A percentile compares a stretch with the other conserved stretches of the same genome.
These are phyloP conservation scores for Tokudaia muenninki DNA, from an alignment of 2,797 vertebrate species.

Conservation along the genomic window DNA sequence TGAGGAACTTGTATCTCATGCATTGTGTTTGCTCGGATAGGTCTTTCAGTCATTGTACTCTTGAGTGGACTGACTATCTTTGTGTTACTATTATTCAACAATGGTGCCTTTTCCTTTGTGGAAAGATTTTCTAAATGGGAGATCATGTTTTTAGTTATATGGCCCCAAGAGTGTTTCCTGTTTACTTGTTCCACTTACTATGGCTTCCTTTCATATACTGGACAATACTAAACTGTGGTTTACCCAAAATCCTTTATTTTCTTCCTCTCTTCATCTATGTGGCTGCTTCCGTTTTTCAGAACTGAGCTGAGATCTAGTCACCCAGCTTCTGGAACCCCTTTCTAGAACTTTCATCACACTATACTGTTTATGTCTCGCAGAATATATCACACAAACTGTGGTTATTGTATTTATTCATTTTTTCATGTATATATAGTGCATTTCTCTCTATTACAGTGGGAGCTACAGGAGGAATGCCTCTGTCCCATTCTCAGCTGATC, in stretches of 20 bases:
- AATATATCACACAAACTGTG: neutral
- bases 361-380: neutral
- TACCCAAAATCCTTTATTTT: neutral
- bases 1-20: neutral
- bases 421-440: neutral
- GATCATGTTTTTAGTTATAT: conserved; percentile 45
- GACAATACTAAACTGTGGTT: neutral
- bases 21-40: neutral
- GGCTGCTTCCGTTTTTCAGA: neutral
- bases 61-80: neutral
- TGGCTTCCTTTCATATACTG: neutral
- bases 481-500: neutral
- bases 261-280: neutral
- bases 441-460: neutral
- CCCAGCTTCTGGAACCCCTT: neutral
- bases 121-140: conserved; percentile 19
- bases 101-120: conserved; percentile 20
- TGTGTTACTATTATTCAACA: conserved; percentile 9
- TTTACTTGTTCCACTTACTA: neutral
- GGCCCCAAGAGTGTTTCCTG: neutral
- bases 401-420: neutral
- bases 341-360: neutral
- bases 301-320: neutral
- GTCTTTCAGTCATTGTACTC: neutral
- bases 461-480: neutral